Evolutionary conservation across 2,113 vertebrate species (phyloP).

Genomic region (Vireo altiloquus): DNA sequence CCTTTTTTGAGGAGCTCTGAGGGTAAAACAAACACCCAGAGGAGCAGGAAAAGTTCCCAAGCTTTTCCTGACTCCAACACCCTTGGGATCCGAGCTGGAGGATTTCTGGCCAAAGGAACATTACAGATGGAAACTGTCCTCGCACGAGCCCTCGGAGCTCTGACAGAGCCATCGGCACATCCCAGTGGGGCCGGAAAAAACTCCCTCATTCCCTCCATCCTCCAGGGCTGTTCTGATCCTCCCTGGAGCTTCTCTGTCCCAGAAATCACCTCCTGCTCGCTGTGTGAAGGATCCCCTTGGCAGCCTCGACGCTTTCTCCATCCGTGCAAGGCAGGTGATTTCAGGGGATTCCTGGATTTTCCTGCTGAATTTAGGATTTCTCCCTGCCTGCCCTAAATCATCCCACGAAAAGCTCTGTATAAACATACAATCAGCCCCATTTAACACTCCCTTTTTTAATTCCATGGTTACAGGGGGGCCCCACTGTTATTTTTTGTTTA

Average conservation of each 20-base stretch:
- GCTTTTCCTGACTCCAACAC: no score
- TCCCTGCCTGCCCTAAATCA: neutral
- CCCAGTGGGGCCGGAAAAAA: neutral
- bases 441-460: neutral
- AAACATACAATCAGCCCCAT: neutral
- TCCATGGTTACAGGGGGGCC: neutral
- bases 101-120: neutral
- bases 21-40: no score
- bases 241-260: neutral
- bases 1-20: no score
- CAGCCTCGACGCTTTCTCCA: neutral
- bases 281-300: neutral
- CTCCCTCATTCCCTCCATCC: neutral
- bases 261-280: neutral
- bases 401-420: neutral
- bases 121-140: neutral
- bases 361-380: neutral
- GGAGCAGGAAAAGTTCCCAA: no score
- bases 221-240: neutral
- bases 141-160: neutral
- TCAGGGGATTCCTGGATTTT: neutral
- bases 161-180: neutral
- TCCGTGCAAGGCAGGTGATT: neutral
- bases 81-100: neutral
- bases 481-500: neutral